Evolutionary conservation across 2,797 vertebrate genomes (phyloP), one percentile per base, ranked within the genome.

Genomic region (Manis javanica): DNA sequence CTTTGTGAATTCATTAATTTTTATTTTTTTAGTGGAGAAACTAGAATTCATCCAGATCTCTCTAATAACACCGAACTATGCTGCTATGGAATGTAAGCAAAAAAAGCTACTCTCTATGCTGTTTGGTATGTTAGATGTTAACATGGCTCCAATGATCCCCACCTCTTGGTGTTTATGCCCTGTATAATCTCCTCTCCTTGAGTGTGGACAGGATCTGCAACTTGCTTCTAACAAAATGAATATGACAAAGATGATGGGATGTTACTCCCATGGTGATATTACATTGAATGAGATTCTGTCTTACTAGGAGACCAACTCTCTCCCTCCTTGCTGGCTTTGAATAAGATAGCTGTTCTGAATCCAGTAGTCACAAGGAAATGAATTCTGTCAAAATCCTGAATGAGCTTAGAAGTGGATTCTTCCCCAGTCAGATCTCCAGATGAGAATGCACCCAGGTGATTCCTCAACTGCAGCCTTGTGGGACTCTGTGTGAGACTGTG

Each of bases 41-140:
- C 24, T 68, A 37, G 10, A 61, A 63, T 78, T 9, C 7, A 66
- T 13, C 15, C 3, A 39, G 21, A 64, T 59, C 9, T 93, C 39
- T 75, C 37, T 59, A 68, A 78, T 42, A 72, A 29, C 10, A 37
- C 42, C 34, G 31, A 3, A 57, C 10, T 7, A 31, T 83, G 12
- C 29, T 75, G 39, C 31, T 72, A 8, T 29, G 5, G 3, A 13
- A 16, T 82, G 66, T 90, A 11, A 51, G 8, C 63, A 75, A 74
- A 85, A 86, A 31, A 89, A 26, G 23, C 10, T 78, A 5, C 3
- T 5, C 3, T 53, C 23, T 92, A 11, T 51, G 10, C 2, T 83
- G 29, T 75, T 78, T 91, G 19, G 39, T 46, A 64, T 46, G 92
- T 75, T 71, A 90, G 49, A 71, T 31, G 74, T 85, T 37, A 69